Evolutionary conservation across 2,113 vertebrate species (phyloP).

Genomic region (Symphodus melops): DNA sequence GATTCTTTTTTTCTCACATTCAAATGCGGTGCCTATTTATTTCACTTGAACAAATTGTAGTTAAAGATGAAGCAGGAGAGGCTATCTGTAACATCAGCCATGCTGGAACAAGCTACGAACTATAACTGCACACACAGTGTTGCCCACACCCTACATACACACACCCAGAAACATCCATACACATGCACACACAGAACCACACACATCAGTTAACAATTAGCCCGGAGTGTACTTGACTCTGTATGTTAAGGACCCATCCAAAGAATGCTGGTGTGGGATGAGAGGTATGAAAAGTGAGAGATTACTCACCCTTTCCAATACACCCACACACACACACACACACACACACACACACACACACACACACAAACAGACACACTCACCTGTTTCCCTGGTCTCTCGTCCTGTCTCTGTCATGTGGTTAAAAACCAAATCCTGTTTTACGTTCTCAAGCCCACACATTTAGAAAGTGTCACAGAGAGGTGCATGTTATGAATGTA

Average conservation of each 20-base stretch:
- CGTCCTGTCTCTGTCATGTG: constrained; percentile 50
- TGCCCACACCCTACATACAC: constrained; percentile 11
- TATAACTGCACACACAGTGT: not conserved
- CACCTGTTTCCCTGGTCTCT: constrained; percentile 45
- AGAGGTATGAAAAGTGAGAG: constrained; percentile 69
- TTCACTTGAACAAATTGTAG: constrained; percentile 35
- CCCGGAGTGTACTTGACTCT: constrained; percentile 79
- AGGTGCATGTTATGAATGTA: constrained; percentile 64
- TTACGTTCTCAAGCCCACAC: constrained; percentile 61
- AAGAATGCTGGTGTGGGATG: constrained; percentile 74
- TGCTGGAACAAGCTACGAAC: constrained; percentile 9
- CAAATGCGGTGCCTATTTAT: constrained; percentile 22
- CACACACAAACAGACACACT: not conserved
- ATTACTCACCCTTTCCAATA: constrained; percentile 71
- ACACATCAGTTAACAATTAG: constrained; percentile 75
- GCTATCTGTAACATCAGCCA: constrained; percentile 23
- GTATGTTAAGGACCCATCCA: constrained; percentile 76
- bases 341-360: constrained; percentile 5
- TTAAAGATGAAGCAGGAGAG: constrained; percentile 22
- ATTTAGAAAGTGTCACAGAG: constrained; percentile 55
- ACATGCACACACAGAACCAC: constrained; percentile 27
- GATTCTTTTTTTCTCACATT: constrained; percentile 11
- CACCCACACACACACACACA: constrained; percentile 36
- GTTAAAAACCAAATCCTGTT: constrained; percentile 70
- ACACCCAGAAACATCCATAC: constrained; percentile 15